Base-by-base conservation (phyloP, 1,140 invertebrate species). In the Saxidomus purpurata region DNA sequence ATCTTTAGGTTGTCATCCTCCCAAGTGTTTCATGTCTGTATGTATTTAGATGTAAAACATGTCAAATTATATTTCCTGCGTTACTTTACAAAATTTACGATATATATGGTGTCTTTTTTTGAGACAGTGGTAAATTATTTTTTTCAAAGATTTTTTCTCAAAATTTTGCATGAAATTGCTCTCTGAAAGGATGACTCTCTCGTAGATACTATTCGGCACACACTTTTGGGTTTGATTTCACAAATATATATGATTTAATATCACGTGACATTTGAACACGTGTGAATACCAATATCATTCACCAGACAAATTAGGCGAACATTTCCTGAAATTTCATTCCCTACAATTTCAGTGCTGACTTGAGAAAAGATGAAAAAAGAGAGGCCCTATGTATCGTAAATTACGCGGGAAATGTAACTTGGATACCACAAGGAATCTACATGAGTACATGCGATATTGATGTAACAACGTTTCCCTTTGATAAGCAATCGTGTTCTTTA, bases 341-440 rank as follows among this genome's bases (percentile, higher is more conserved):
- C 36, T 81, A 52, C 61, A 74, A 88, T 93, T 93, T 83, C 91
- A 95, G 95, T 92, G 95, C 95, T 63, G 95, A 96, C 85, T 91
- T 90, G 40, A 89, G 95, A 55, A 83, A 95, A 47, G 92, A 93
- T 69, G 95, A 96, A 86, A 93, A 94, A 49, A 85, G 95, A 40
- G 93, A 95, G 71, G 95, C 94, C 22, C 90, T 95, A 88, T 93
- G 92, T 49, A 92, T 94, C 0, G 91, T 96, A 17, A 85, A 93
- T 94, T 98, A 98, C 95, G 99, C 98, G 96, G 99, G 99, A 22
- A 98, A 98, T 95, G 98, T 99, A 52, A 96, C 98, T 61, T 99
- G 99, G 99, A 98, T 99, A 94, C 99, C 99, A 3, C 98, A 98
- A 49, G 99, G 99, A 8, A 99, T 99, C 94, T 99, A 99, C 96